Conservation (phyloP, 2,888 invertebrate species). For the Tuberolachnus salignus region DNA sequence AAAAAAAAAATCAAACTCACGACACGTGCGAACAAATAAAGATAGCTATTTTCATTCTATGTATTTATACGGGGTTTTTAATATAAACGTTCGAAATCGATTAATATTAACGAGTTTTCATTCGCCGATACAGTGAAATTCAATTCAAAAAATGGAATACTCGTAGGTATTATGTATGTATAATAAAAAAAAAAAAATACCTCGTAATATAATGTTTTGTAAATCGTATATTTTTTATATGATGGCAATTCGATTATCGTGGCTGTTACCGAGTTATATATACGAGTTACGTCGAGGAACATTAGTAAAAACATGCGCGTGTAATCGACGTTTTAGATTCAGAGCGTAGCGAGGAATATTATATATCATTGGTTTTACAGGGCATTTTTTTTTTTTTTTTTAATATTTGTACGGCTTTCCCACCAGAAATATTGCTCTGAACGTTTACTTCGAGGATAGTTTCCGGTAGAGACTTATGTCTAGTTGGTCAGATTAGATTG, state of each 20-base stretch:
- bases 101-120: not conserved
- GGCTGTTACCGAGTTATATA: not conserved
- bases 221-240: not conserved
- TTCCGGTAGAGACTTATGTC: too few relatives aligned
- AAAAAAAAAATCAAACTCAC: not conserved
- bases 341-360: too few relatives aligned
- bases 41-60: not conserved
- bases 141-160: not conserved
- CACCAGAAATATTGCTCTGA: too few relatives aligned
- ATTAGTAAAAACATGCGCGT: not conserved
- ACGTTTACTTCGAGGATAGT: too few relatives aligned
- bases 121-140: not conserved
- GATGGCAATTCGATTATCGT: not conserved
- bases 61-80: too few relatives aligned
- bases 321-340: constrained; percentile 8
- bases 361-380: too few relatives aligned
- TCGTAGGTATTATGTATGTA: too few relatives aligned
- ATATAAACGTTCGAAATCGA: not conserved
- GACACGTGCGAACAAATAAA: not conserved
- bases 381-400: too few relatives aligned
- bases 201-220: not conserved
- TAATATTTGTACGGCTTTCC: too few relatives aligned
- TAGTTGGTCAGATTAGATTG: too few relatives aligned
- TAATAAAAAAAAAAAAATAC: not conserved
- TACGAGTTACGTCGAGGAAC: not conserved